phyloP scores from a whole-genome alignment of 2,888 invertebrate species.

The Standfussiana lucernea region DNA sequence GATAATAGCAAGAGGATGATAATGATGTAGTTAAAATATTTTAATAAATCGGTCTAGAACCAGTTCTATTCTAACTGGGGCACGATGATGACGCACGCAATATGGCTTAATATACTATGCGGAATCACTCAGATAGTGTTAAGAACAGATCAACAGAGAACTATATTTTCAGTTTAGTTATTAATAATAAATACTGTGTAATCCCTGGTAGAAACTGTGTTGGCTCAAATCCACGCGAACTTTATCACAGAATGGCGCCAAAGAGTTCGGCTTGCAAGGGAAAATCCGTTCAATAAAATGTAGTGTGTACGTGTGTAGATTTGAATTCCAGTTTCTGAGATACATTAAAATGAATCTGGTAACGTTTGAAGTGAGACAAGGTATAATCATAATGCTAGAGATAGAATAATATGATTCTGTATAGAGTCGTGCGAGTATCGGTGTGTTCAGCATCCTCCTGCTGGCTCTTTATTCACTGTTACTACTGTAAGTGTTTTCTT shows the following conservation, averaged over 20 bases:
- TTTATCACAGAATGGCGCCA: slow-evolving; percentile 57
- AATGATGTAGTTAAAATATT: background rate
- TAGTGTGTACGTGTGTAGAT: slow-evolving; percentile 37
- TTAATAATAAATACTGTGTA: slow-evolving; percentile 54
- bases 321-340: slow-evolving; percentile 20
- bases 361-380: background rate
- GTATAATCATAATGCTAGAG: background rate
- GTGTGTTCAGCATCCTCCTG: background rate
- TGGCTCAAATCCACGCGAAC: slow-evolving; percentile 63
- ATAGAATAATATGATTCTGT: too few relatives aligned
- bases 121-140: slow-evolving; percentile 37
- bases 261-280: slow-evolving; percentile 47
- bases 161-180: slow-evolving; percentile 41
- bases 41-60: background rate
- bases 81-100: slow-evolving; percentile 21
- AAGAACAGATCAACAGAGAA: slow-evolving; percentile 31
- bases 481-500: background rate
- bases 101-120: slow-evolving; percentile 16
- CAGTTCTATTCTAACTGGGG: slow-evolving; percentile 14
- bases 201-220: slow-evolving; percentile 49
- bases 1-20: background rate
- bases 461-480: background rate
- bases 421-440: background rate
- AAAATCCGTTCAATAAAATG: slow-evolving; percentile 52
- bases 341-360: slow-evolving; percentile 17